Base-by-base conservation (phyloP, 2,888 invertebrate species). In the Pollenia griseotomentosa region DNA sequence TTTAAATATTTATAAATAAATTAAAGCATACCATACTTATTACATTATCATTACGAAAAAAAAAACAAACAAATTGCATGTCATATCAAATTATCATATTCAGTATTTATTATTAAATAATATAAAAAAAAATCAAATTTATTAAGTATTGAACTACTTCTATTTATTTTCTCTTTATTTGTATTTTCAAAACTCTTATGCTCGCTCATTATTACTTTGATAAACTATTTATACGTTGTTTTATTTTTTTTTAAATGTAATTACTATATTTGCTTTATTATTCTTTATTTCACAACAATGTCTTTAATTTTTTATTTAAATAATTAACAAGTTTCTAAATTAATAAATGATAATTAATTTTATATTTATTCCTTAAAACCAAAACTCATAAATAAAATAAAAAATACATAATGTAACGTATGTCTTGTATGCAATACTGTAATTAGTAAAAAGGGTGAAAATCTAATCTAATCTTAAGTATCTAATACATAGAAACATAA, bases 71-170 rank as follows among this genome's bases (percentile, higher is more conserved):
- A 65, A 55, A 66, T 19, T 73, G 65, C 65, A 73, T 81, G 57
- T 81, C 81, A 81, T 81, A 81, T 73, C 81, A 73, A 81, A n/a
- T 63, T 71, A 73, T 80, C 71, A 73, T 81, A 73, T 81, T 73
- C 81, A 81, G 81, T 81, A 81, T 81, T 81, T 40, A 81, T 73
- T 73, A 73, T 73, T 80, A 55, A 81, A 81, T 73, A 81, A 81
- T 73, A 73, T 12, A 53, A 19, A 71, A 42, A 59, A 57, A 68
- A 59, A 70, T 68, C 9, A 57, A 75, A 77, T 55, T 59, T 11
- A 16, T 68, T 33, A 16, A 65, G 42, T 44, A 53, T 65, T 53
- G 42, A 16, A 19, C 12, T 55, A 44, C 57, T 44, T 59, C 23
- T 59, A 57, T 66, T 46, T 48, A 57, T 48, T 68, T 55, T 33